Base-by-base conservation (phyloP, 2,888 invertebrate species). In the Ceraclea dissimilis region DNA sequence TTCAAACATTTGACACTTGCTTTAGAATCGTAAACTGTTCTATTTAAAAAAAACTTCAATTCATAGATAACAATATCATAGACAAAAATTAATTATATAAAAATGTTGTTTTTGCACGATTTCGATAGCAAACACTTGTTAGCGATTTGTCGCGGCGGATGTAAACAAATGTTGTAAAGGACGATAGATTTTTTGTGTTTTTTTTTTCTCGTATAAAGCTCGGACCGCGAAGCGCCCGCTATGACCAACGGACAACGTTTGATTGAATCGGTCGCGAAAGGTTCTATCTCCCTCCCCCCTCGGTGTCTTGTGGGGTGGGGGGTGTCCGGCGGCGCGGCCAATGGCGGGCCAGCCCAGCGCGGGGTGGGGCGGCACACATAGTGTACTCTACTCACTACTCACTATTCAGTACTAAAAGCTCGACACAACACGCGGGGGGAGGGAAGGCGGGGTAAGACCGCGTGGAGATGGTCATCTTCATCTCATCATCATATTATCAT, bases 321-420 rank as follows among this genome's bases (percentile, higher is more conserved):
- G 60, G 52, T 60, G 60, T 50, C 57, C 51, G 54, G 59, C 55
- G 53, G 61, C 51, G 60, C 59, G 61, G 56, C 51, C 56, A 58
- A 56, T 55, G 56, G 57, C 54, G 56, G 57, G 59, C 51, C 62
- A 59, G 63, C 63, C 63, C 63, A 65, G 58, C 63, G 52, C 49
- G 20, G 49, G 49, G 48, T 26, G 48, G 53, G 53, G 48, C 48
- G 18, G 26, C 46, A 21, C 44, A 22, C 26, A 26, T 26, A 26
- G 26, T 26, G 10, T 26, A 26, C 26, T 26, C 4, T 26, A 26
- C 26, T 26, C 26, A 10, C n/a, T 26, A 26, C 5, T 26, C 26
- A 26, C 26, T 26, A 26, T 4, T 26, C n/a, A 26, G 26, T 26
- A 26, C 26, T 26, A 26, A 10, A 26, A n/a, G 10, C 26, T 6